Evolutionary conservation across 1,140 invertebrate genomes (phyloP).

Genomic region (Chlorops oryzae): DNA sequence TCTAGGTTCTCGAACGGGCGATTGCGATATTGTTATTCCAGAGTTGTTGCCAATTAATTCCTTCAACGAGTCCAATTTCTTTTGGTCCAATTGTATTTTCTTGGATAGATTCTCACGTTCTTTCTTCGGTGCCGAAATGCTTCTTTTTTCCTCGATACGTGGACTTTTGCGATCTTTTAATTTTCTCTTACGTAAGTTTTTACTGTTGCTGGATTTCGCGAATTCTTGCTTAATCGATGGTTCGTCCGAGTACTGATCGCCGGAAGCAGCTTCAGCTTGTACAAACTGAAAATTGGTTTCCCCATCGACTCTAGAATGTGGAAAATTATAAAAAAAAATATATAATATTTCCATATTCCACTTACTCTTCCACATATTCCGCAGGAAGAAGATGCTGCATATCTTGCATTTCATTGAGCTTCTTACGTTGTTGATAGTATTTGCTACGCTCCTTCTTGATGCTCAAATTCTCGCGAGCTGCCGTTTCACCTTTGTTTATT

Average conservation of each 20-base stretch:
- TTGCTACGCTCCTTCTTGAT: conserved; percentile 39
- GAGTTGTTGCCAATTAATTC: conserved; percentile 25
- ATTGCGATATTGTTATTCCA: too few species aligned
- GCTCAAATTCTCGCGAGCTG: conserved; percentile 27
- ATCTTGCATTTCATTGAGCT: too few species aligned
- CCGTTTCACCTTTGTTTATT: conserved; percentile 33
- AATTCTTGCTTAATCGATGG: conserved; percentile 10
- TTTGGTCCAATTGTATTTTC: conserved; percentile 44
- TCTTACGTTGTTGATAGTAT: conserved; percentile 34
- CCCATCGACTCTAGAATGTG: conserved; percentile 7
- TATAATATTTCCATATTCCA: too few species aligned
- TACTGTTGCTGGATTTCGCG: too few species aligned
- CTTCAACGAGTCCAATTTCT: conserved; percentile 41
- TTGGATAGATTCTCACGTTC: conserved; percentile 35
- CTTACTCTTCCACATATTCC: too few species aligned
- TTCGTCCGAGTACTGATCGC: conserved; percentile 13
- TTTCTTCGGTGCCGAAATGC: too few species aligned
- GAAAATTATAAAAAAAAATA: too few species aligned
- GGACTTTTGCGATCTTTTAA: too few species aligned
- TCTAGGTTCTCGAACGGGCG: too few species aligned
- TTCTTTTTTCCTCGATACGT: too few species aligned
- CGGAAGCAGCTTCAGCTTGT: conserved; percentile 9
- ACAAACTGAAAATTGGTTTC: conserved; percentile 10
- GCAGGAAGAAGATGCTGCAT: too few species aligned
- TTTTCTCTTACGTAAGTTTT: too few species aligned